Evolutionary conservation across 2,797 vertebrate genomes (phyloP), one percentile per base, ranked within the genome.

Genomic region (Podargus strigoides): DNA sequence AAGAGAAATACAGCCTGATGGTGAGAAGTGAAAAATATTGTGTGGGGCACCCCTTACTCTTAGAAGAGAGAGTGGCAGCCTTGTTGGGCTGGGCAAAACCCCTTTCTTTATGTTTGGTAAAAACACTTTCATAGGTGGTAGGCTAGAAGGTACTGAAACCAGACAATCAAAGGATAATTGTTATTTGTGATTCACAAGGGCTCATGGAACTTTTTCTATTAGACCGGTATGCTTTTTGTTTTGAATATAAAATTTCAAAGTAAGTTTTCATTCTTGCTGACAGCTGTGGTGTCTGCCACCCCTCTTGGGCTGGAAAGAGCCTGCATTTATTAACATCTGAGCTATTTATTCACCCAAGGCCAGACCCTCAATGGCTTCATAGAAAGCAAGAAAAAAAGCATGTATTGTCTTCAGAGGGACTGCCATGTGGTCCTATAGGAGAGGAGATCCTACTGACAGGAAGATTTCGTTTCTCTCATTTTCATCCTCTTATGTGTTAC

Each of bases 211-310:
- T 50, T 69, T 81, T 88, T 50, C 75, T 72, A 36, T 94, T 75
- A 81, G 66, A 74, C 37, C 6, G 0, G 0, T 72, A 44, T 77
- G 82, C 37, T 87, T 77, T 91, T 72, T 80, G 76, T 58, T 94
- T 94, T 70, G 69, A 73, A 44, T 75, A 32, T 32, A 89, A 47
- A 10, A 75, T 94, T 93, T 91, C 94, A 86, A 89, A 94, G 89
- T 66, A 56, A 81, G 60, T 88, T 83, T 90, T 90, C 74, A 85
- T 93, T 59, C 81, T 78, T 67, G 9, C 47, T 84, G 93, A 77
- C 89, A 93, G 73, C 67, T 94, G 62, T 70, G 78, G 74, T 68
- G 60, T 72, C 79, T 93, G 85, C 80, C 22, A 6, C 76, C 80
- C 30, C 27, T 67, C 44, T 63, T 66, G 79, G 49, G 41, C 76